These are phyloP conservation scores for Fragum whitleyi DNA, from an alignment of 2,888 invertebrate genomes.

Conservation along the genomic window DNA sequence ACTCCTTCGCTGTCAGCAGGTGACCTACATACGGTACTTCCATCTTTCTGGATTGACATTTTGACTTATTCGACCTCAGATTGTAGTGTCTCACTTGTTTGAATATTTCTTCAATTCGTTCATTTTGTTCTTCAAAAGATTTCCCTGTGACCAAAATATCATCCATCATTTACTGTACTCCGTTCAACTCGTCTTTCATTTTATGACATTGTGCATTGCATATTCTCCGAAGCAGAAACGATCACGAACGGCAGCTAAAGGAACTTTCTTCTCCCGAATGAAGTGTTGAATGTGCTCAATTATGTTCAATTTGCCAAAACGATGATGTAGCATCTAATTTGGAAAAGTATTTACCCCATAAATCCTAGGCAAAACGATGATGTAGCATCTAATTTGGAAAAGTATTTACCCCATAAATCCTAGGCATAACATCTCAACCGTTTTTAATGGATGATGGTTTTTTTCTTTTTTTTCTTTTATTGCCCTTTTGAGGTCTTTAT, in stretches of 20 bases:
- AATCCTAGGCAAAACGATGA: background rate
- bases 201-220: background rate
- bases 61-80: background rate
- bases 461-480: no score
- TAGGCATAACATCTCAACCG: background rate
- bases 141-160: background rate
- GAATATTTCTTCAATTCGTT: background rate
- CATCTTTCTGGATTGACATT: background rate
- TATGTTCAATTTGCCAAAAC: background rate
- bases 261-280: background rate
- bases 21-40: slow-evolving; percentile 1
- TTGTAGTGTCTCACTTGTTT: background rate
- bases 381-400: background rate
- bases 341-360: background rate
- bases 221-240: background rate
- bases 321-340: background rate
- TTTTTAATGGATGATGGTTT: background rate
- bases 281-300: background rate
- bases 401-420: background rate
- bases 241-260: background rate
- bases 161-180: background rate
- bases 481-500: no score
- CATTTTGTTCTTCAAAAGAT: background rate
- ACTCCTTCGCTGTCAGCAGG: background rate
- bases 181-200: background rate